These are phyloP conservation scores for Cheilosia variabilis DNA, from an alignment of 2,888 invertebrate species.

Conservation along the genomic window DNA sequence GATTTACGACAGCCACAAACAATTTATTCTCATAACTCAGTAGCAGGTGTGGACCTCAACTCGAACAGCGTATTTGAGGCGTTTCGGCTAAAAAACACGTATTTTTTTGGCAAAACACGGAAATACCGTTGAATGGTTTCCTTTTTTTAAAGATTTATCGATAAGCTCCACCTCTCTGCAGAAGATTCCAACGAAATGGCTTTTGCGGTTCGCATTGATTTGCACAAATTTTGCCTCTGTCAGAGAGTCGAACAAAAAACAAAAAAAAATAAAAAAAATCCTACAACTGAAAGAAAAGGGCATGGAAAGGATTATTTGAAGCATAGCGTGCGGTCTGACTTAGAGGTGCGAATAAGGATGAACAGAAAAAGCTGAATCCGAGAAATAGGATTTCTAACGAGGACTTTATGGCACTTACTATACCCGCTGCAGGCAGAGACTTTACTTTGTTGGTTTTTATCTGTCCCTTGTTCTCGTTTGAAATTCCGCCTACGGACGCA, in stretches of 20 bases:
- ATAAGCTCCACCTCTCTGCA: conserved; percentile 35
- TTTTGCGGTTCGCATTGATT: conserved; percentile 48
- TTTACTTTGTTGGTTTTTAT: conserved; percentile 6
- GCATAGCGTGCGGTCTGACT: too few relatives aligned
- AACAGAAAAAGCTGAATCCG: neutral
- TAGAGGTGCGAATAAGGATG: conserved; percentile 3
- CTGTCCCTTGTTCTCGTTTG: neutral
- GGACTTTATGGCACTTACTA: conserved; percentile 52
- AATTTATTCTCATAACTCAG: conserved; percentile 48
- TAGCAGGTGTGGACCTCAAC: conserved; percentile 39
- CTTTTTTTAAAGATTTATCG: conserved; percentile 59
- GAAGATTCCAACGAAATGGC: conserved; percentile 36
- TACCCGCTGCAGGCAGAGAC: conserved; percentile 18
- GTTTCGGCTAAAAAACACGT: conserved; percentile 17
- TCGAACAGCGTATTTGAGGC: neutral
- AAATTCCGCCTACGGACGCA: neutral
- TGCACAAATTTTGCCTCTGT: conserved; percentile 33
- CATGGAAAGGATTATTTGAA: conserved; percentile 1
- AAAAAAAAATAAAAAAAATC: too few relatives aligned
- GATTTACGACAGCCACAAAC: conserved; percentile 62
- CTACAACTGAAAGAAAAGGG: neutral
- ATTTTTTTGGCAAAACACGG: neutral
- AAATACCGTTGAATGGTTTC: conserved; percentile 1
- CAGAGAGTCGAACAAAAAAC: conserved; percentile 5
- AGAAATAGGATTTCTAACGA: conserved; percentile 38